Conservation (phyloP, 2,888 invertebrate genomes). For the Iselma pallidipennis region DNA sequence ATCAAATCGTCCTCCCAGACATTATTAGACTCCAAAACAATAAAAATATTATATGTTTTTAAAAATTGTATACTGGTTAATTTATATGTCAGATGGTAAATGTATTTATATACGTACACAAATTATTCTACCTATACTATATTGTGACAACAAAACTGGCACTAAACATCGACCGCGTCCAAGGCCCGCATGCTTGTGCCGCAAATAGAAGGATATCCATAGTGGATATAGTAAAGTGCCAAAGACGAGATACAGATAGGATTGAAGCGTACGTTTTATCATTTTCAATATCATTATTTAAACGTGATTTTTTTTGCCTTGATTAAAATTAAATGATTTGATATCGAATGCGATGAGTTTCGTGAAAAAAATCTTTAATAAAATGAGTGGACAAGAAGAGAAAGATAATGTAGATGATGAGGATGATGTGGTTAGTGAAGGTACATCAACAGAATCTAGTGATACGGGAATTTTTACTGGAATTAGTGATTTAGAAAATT, state of each 20-base stretch:
- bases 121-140: neutral
- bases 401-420: conserved; percentile 44
- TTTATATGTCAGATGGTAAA: conserved; percentile 28
- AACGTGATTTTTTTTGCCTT: neutral
- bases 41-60: neutral
- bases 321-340: conserved; percentile 13
- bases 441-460: conserved; percentile 44
- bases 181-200: conserved; percentile 46
- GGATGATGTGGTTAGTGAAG: conserved; percentile 46
- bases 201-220: conserved; percentile 44
- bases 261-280: neutral
- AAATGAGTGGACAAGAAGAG: conserved; percentile 43
- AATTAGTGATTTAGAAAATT: conserved; percentile 47
- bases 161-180: conserved; percentile 32
- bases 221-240: conserved; percentile 36
- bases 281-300: neutral
- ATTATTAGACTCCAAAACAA: no score
- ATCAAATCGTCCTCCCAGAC: no score
- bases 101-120: conserved; percentile 26
- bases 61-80: conserved; percentile 7
- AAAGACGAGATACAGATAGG: conserved; percentile 27
- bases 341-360: conserved; percentile 47
- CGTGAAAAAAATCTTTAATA: conserved; percentile 51
- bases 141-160: conserved; percentile 16
- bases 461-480: conserved; percentile 52